Percentiles rank a stretch among this genome's conserved stretches.
These are phyloP conservation scores for Pan troglodytes DNA, from an alignment of 2,113 vertebrate species.

Conservation along the genomic window NHGRI_mPanTro3-v2.1_pri NC_086015.1:153645001-153645500, in stretches of 20 bases:
- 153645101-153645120: neutral
- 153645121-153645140: neutral
- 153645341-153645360: neutral
- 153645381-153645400: conserved; percentile 27
- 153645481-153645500: conserved; percentile 48
- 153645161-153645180: conserved; percentile 27
- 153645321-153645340: neutral
- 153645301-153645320: neutral
- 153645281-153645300: neutral
- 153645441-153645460: conserved; percentile 28
- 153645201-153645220: neutral
- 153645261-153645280: neutral
- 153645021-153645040: neutral
- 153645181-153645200: neutral
- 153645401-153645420: neutral
- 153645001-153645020: neutral
- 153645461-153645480: neutral
- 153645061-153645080: neutral
- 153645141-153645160: neutral
- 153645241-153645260: neutral
- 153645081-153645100: neutral
- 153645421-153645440: neutral
- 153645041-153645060: conserved; percentile 38
- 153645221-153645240: neutral
- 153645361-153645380: conserved; percentile 35